Conservation (phyloP, 2,888 invertebrate genomes). For the Patella pellucida region DNA sequence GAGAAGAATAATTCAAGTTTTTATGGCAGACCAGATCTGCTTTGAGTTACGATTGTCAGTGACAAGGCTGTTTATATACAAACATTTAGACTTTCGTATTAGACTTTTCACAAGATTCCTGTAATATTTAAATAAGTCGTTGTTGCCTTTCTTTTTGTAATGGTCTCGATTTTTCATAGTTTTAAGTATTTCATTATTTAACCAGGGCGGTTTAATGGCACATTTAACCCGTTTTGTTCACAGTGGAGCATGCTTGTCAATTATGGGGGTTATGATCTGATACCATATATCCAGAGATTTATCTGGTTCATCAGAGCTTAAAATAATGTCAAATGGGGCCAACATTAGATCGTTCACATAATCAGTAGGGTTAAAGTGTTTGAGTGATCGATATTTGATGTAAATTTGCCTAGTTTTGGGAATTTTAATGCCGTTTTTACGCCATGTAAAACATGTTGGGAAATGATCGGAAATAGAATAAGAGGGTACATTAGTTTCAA, state of each 20-base stretch:
- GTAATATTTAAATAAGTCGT: neutral
- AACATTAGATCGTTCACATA: constrained; percentile 1
- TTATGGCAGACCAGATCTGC: too few relatives aligned
- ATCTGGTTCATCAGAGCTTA: too few relatives aligned
- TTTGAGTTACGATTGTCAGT: too few relatives aligned
- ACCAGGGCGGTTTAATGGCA: neutral
- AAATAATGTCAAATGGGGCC: neutral
- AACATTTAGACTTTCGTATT: neutral
- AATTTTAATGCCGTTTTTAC: neutral
- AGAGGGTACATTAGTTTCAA: too few relatives aligned
- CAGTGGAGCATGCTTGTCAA: too few relatives aligned
- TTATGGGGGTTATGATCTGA: too few relatives aligned
- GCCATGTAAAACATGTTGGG: neutral
- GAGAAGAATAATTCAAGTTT: too few relatives aligned
- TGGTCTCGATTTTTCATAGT: neutral
- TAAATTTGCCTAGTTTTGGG: neutral
- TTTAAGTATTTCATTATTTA: neutral
- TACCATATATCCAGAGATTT: too few relatives aligned
- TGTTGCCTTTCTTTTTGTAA: neutral
- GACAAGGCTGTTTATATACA: neutral
- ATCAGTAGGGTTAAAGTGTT: neutral
- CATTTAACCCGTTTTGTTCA: too few relatives aligned
- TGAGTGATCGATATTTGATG: constrained; percentile 3
- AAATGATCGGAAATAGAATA: too few relatives aligned
- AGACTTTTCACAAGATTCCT: neutral